Evolutionary conservation across 2,113 vertebrate genomes (phyloP), one percentile per base, ranked within the genome.

Genomic region (Anguilla rostrata): DNA sequence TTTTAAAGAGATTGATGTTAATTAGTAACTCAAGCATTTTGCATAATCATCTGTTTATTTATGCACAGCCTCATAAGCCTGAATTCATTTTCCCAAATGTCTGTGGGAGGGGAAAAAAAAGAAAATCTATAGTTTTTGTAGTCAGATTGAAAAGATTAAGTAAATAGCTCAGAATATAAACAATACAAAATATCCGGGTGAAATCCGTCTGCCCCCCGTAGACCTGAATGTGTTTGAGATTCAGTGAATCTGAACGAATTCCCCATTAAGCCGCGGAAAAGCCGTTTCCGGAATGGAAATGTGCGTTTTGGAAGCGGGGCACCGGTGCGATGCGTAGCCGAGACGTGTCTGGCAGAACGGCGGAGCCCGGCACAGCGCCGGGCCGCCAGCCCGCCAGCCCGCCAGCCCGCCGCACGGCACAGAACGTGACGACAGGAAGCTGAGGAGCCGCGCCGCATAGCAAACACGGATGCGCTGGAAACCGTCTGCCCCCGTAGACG

Each of bases 1-100:
- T 86, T 83, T 75, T 34, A 82, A 49, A 86, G 14, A 29, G 39
- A 60, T 83, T 83, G 81, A 83, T 71, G n/a, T 75, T 86, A 86
- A 86, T 86, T 53, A 83, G 49, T 8, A 80, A 81, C n/a, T 53
- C 80, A 60, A 26, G 22, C 9, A 60, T n/a, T 60, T n/a, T 40
- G 78, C 79, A 22, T 63, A 63, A 86, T 40, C 53, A 82, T 86
- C 79, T 22, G 16, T 66, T 86, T 86, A 66, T 80, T 80, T 60
- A 81, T 60, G 53, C 29, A n/a, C 60, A 79, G 85, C 46, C 53
- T 16, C 3, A 39, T 66, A 63, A 34, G 20, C 40, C 29, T 43
- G 39, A 41, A 63, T 86, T 81, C 49, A 40, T 81, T 86, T 56
- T 34, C 11, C 4, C 7, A 86, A 81, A 82, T 15, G 14, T 39